Evolutionary conservation across 1,140 invertebrate genomes (phyloP).

Genomic region (Zaprionus capensis): DNA sequence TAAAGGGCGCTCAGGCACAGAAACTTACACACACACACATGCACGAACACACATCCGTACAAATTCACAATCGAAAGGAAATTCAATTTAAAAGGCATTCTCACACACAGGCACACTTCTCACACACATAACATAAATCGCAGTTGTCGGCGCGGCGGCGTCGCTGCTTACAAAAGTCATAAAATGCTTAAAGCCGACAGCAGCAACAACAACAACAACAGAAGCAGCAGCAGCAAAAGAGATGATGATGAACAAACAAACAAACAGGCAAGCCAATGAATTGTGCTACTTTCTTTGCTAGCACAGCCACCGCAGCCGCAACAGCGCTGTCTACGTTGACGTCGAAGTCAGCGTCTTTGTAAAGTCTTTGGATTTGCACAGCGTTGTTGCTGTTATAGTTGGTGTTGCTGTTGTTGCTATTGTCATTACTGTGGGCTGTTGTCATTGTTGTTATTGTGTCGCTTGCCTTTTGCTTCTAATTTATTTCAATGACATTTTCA

Average conservation of each 20-base stretch:
- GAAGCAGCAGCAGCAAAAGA: slow-evolving; percentile 12
- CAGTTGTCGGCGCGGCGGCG: slow-evolving; percentile 32
- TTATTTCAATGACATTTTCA: slow-evolving; percentile 77
- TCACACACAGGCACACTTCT: slow-evolving; percentile 14
- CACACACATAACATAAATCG: slow-evolving; percentile 42
- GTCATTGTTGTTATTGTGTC: slow-evolving; percentile 31
- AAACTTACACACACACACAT: slow-evolving; percentile 5
- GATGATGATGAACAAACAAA: slow-evolving; percentile 37
- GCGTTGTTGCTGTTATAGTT: slow-evolving; percentile 36
- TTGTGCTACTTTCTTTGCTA: slow-evolving; percentile 76
- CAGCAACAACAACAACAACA: slow-evolving; percentile 13
- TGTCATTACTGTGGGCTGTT: slow-evolving; percentile 52
- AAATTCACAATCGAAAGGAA: slow-evolving; percentile 51
- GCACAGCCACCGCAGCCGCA: slow-evolving; percentile 21
- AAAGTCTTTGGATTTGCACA: slow-evolving; percentile 46
- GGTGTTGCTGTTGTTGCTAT: slow-evolving; percentile 46
- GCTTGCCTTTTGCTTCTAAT: slow-evolving; percentile 65
- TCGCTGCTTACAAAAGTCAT: slow-evolving; percentile 46
- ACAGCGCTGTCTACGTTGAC: slow-evolving; percentile 22
- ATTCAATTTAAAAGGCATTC: slow-evolving; percentile 62
- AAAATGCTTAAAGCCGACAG: slow-evolving; percentile 39
- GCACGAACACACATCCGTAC: slow-evolving; percentile 1
- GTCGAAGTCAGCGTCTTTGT: slow-evolving; percentile 33
- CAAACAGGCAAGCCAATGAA: slow-evolving; percentile 52
- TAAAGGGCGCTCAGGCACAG: slow-evolving; percentile 54